Evolutionary conservation across 2,113 vertebrate genomes (phyloP), one percentile per base, ranked within the genome.

Genomic region (Forbesichthys papilliferus): DNA sequence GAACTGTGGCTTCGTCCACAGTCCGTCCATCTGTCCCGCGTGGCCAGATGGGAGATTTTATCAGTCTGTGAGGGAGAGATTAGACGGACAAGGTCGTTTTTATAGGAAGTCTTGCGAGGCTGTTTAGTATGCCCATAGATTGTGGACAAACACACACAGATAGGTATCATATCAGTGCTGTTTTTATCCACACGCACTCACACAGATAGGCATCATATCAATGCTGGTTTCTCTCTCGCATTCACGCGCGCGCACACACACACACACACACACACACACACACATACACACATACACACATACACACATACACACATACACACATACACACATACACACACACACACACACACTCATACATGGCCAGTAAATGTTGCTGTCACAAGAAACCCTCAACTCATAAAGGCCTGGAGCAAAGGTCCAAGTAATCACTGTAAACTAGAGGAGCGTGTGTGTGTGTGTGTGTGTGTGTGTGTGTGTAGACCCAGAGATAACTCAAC

Each of bases 381-480:
- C 9, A 54, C 61, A 34, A 52, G 67, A 56, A 36, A 56, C 68
- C 49, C 71, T 64, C 18, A 52, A 79, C 78, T 85, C 79, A 69
- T 85, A 84, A 84, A 85, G 72, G 73, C 68, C 68, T 42, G 62
- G 42, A 78, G 72, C 13, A 52, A 52, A 79, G 73, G 79, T 83
- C 84, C 84, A 79, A 81, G 74, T 80, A 79, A 86, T 86, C 86
- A 83, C 67, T 71, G 75, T 84, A 85, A 89, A 80, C 59, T 69
- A 72, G 36, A 46, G 48, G 61, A 16, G 48, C 47, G 73, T 27
- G n/a, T 36, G 49, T 52, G 49, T 52, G 49, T 52, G 59, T 62
- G 42, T 53, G 73, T 27, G n/a, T 36, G 49, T 52, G 49, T 52
- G 49, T 52, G 59, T 62, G 42, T 53, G 36, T 53, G 74, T 60